Percentiles rank a stretch among this genome's conserved stretches.
Evolutionary conservation across 2,113 vertebrate genomes (phyloP).

Genomic region (Nasalis larvatus): DNA sequence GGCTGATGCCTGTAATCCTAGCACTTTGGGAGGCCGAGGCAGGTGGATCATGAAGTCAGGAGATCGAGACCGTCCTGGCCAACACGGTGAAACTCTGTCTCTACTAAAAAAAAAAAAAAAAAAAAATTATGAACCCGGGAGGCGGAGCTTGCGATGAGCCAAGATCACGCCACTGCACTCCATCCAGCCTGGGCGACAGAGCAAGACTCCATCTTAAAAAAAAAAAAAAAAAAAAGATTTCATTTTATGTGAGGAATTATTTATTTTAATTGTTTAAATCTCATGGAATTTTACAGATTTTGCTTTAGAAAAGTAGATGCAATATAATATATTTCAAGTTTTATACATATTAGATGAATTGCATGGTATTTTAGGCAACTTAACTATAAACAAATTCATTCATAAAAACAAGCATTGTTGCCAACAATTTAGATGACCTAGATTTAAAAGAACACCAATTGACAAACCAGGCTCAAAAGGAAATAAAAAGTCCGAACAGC

Average conservation of each 20-base stretch:
- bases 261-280: slow-evolving; percentile 33
- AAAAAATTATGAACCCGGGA: too few relatives aligned
- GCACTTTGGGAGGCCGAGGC: too few relatives aligned
- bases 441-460: slow-evolving; percentile 18
- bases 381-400: neutral
- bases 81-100: too few relatives aligned
- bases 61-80: too few relatives aligned
- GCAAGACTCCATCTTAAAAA: too few relatives aligned
- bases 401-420: slow-evolving; percentile 43
- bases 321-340: neutral
- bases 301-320: neutral
- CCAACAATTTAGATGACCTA: neutral
- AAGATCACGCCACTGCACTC: too few relatives aligned
- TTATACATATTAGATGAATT: slow-evolving; percentile 29
- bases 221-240: neutral
- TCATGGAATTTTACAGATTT: neutral
- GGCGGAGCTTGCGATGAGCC: too few relatives aligned
- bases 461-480: neutral
- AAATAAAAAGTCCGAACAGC: neutral
- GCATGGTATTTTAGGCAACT: neutral
- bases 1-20: too few relatives aligned
- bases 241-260: slow-evolving; percentile 10
- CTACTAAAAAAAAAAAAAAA: too few relatives aligned
- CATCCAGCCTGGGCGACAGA: too few relatives aligned
- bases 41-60: too few relatives aligned